Conservation (phyloP, 2,888 invertebrate species). For the Atethmia centrago region DNA sequence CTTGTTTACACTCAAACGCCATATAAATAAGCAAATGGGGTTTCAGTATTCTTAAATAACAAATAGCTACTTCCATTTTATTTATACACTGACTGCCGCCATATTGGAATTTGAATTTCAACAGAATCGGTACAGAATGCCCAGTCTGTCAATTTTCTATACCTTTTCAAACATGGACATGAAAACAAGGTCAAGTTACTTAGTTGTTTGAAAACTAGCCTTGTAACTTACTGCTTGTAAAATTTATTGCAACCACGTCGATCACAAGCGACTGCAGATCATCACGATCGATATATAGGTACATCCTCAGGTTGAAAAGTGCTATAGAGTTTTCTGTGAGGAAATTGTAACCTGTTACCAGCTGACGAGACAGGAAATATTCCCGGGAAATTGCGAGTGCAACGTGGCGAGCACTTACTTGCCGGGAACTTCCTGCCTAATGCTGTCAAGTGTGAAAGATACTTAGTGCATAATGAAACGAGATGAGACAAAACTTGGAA, state of each 20-base stretch:
- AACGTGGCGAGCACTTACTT: constrained; percentile 14
- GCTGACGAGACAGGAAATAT: constrained; percentile 19
- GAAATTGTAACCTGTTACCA: constrained; percentile 49
- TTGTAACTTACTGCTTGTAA: constrained; percentile 14
- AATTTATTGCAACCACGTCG: constrained; percentile 41
- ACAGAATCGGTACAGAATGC: constrained; percentile 41
- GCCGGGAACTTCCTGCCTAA: constrained; percentile 9
- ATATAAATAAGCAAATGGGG: constrained; percentile 45
- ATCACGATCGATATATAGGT: constrained; percentile 40
- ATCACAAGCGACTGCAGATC: constrained; percentile 25
- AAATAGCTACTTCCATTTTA: constrained; percentile 44
- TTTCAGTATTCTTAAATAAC: constrained; percentile 53
- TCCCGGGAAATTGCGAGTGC: constrained; percentile 42
- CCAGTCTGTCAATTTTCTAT: constrained; percentile 71
- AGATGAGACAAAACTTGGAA: background rate
- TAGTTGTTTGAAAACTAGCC: constrained; percentile 14
- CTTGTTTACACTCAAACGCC: constrained; percentile 46
- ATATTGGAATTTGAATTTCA: constrained; percentile 63
- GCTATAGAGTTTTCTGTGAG: constrained; percentile 23
- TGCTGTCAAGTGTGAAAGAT: background rate
- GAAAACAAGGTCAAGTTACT: constrained; percentile 69
- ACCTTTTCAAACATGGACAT: constrained; percentile 72
- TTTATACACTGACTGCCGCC: constrained; percentile 55
- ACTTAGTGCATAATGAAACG: background rate
- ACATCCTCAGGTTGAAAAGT: constrained; percentile 16